Conservation (phyloP, 2,797 vertebrate genomes). For the Rhynchonycteris naso region DNA sequence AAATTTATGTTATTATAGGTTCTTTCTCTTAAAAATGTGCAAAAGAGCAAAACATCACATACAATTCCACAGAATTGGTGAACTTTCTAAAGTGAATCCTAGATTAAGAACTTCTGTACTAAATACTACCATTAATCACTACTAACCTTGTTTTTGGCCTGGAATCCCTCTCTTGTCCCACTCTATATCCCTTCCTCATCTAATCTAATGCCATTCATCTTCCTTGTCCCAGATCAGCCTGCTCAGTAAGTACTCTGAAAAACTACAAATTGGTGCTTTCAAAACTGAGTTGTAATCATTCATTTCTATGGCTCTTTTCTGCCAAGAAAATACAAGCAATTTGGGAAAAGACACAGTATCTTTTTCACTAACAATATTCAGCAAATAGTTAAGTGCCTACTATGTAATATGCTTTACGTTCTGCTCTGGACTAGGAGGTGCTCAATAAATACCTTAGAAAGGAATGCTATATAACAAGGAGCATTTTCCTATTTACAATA, state of each 20-base stretch:
- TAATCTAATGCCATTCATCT: neutral
- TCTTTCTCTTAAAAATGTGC: neutral
- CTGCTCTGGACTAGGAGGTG: neutral
- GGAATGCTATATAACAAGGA: neutral
- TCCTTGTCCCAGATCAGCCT: neutral
- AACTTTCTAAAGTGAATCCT: neutral
- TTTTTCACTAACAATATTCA: neutral
- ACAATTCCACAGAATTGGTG: neutral
- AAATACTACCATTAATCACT: neutral
- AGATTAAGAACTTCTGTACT: neutral
- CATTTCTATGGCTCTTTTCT: constrained; percentile 6
- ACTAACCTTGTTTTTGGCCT: neutral
- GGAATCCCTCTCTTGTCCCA: neutral
- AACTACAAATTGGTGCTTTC: neutral
- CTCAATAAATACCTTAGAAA: constrained; percentile 7
- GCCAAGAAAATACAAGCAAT: neutral
- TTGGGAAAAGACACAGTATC: neutral
- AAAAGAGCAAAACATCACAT: neutral
- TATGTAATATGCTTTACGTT: neutral
- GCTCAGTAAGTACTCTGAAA: neutral
- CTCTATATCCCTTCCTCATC: neutral
- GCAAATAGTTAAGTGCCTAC: neutral
- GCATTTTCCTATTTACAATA: neutral
- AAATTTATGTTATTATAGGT: neutral
- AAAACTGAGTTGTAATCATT: neutral